phyloP scores from a whole-genome alignment of 2,888 invertebrate species.

The Andrena trimmerana region DNA sequence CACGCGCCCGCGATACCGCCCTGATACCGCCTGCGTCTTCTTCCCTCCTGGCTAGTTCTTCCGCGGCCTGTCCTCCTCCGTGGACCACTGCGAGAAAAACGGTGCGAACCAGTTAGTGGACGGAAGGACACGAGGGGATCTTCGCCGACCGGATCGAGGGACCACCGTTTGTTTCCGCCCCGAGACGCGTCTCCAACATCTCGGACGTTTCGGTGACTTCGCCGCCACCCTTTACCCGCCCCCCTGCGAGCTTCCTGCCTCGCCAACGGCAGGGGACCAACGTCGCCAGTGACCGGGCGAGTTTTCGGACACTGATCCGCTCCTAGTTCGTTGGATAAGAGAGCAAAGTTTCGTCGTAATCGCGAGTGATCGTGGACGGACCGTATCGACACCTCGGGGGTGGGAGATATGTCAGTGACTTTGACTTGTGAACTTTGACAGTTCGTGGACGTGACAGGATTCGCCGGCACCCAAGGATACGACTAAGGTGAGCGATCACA shows the following conservation, averaged over 20 bases:
- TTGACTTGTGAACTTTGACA: conserved; percentile 79
- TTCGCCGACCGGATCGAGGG: not conserved
- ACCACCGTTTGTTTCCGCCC: too few relatives aligned
- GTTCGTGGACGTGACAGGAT: conserved; percentile 70
- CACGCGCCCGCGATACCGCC: conserved; percentile 35
- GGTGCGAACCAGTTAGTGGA: not conserved
- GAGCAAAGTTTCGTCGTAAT: not conserved
- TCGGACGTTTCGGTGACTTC: too few relatives aligned
- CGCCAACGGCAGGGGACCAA: too few relatives aligned
- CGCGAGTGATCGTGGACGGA: conserved; percentile 39
- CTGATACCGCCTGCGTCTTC: not conserved
- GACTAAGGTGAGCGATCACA: conserved; percentile 70
- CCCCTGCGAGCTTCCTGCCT: too few relatives aligned
- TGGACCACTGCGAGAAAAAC: not conserved
- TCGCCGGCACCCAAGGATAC: conserved; percentile 63
- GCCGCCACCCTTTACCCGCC: too few relatives aligned
- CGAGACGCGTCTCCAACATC: too few relatives aligned
- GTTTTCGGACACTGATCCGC: not conserved
- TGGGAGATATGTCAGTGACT: conserved; percentile 78
- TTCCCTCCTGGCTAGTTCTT: conserved; percentile 7
- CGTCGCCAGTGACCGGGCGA: too few relatives aligned
- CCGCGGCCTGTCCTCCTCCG: not conserved
- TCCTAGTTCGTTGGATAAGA: not conserved
- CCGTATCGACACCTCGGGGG: not conserved
- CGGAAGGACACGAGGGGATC: not conserved